Base-by-base conservation (phyloP, 2,888 invertebrate genomes). In the Eurois occulta region DNA sequence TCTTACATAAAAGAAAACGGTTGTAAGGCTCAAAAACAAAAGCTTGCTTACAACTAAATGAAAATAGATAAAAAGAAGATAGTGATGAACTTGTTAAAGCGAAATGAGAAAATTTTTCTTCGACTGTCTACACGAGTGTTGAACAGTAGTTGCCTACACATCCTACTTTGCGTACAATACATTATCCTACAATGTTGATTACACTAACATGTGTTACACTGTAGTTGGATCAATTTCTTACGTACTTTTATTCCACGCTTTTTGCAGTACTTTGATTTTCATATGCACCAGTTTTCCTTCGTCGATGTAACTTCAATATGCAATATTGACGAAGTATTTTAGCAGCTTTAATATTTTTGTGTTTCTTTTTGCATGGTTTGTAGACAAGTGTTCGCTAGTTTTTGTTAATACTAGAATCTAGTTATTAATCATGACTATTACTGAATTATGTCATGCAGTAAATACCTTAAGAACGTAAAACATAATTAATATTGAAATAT, bases 151-250 rank as follows among this genome's bases (percentile, higher is more conserved):
- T 76, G 77, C 82, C 71, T 80, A 69, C 48, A 88, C 71, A 74
- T 76, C 74, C 72, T 85, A 82, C 77, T 79, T 87, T 80, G 84
- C 86, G 74, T 81, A 83, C 84, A 80, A 80, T 78, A 86, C 88
- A 88, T 84, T 77, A 76, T 76, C 78, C 74, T 77, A 85, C 86
- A 85, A 80, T 68, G 71, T 83, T 78, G 70, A 85, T 66, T 83
- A 87, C 86, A 87, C 87, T 75, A 13, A 87, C 87, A 84, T 67
- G 75, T 79, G 60, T 72, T 78, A 87, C 89, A 87, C 80, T 65
- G 43, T 84, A 84, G 85, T 68, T 16, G 32, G 67, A 60, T 65
- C 70, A 67, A 87, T 74, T 72, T 66, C 66, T 67, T 35, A 70
- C 11, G 67, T 64, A 67, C 18, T 62, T 67, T 48, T 68, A 24